Conservation (phyloP, 2,113 vertebrate genomes). For the Agapornis roseicollis region DNA sequence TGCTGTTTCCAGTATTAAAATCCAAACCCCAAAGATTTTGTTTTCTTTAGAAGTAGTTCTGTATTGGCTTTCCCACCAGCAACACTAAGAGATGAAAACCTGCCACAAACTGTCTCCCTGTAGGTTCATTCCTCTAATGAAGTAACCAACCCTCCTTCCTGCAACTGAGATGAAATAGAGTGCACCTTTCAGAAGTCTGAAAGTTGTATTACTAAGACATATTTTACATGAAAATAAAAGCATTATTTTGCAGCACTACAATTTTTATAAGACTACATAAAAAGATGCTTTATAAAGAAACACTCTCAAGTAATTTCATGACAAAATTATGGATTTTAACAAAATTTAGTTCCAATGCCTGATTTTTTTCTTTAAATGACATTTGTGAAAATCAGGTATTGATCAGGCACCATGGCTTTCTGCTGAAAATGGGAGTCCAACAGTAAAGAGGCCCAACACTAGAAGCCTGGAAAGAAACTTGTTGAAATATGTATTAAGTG, state of each 20-base stretch:
- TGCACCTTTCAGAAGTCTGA: background rate
- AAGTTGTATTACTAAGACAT: background rate
- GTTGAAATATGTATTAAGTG: background rate
- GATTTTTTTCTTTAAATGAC: background rate
- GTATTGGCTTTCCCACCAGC: background rate
- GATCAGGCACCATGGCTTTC: accelerated
- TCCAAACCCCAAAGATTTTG: background rate
- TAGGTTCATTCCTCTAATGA: background rate
- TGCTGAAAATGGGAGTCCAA: background rate
- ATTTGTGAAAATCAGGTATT: background rate
- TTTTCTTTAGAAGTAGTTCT: background rate
- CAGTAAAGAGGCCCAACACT: background rate
- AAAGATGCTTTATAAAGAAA: background rate
- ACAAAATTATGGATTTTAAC: background rate
- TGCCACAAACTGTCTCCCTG: background rate
- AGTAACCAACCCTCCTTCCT: background rate
- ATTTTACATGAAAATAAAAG: background rate
- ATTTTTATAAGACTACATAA: background rate
- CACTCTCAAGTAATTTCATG: background rate
- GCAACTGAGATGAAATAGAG: background rate
- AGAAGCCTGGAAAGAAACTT: background rate
- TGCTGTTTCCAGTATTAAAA: background rate
- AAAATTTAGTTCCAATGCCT: background rate
- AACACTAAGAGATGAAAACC: background rate
- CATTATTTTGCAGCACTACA: background rate